These are phyloP conservation scores for Asteroscopus sphinx DNA, from an alignment of 2,888 invertebrate genomes.

Conservation along the genomic window DNA sequence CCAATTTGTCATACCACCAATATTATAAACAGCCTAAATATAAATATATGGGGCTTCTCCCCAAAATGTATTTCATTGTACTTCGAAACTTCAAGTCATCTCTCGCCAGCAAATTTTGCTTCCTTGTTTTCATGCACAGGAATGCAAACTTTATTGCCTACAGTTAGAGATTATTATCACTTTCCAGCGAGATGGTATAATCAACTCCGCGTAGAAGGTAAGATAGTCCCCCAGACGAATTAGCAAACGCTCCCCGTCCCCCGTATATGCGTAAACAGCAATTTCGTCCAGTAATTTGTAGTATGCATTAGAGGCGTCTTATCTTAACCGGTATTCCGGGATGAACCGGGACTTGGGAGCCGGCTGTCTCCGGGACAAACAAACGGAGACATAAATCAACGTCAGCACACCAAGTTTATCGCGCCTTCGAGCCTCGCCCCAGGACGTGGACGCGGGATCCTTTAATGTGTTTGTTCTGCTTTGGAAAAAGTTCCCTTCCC, in stretches of 20 bases:
- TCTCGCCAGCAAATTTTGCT: conserved; percentile 44
- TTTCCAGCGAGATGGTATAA: conserved; percentile 41
- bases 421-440: conserved; percentile 73
- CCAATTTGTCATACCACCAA: conserved; percentile 50
- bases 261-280: conserved; percentile 73
- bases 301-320: conserved; percentile 79
- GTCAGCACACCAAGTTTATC: conserved; percentile 85
- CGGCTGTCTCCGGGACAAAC: conserved; percentile 83
- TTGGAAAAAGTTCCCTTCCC: conserved; percentile 65
- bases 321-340: conserved; percentile 79
- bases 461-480: conserved; percentile 84
- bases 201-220: conserved; percentile 58
- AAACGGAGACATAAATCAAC: conserved; percentile 88
- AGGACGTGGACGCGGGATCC: conserved; percentile 73
- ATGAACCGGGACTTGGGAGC: conserved; percentile 75
- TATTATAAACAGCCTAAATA: conserved; percentile 50
- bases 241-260: conserved; percentile 55
- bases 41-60: conserved; percentile 43
- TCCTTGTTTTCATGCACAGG: conserved; percentile 38
- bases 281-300: conserved; percentile 82
- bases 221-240: conserved; percentile 63
- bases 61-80: conserved; percentile 55
- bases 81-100: conserved; percentile 60
- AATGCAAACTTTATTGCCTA: conserved; percentile 49
- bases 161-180: conserved; percentile 51